Percentiles rank a stretch among this genome's conserved stretches.
Conservation (phyloP, 2,888 invertebrate species). For the Sepiola atlantica region DNA sequence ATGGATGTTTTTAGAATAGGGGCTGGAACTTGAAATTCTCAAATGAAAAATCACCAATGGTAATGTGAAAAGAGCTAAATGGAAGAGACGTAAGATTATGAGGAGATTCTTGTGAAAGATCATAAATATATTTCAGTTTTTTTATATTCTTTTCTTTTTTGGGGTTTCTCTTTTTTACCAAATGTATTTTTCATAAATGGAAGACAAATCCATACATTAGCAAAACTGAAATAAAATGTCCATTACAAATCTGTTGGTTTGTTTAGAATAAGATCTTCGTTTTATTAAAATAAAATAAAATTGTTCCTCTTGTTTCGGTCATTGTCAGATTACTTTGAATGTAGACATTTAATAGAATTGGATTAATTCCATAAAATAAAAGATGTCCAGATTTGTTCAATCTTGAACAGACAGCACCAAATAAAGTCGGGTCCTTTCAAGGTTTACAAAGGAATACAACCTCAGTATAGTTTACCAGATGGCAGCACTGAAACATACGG, state of each 20-base stretch:
- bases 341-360: conserved; percentile 19
- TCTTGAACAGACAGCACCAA: conserved; percentile 21
- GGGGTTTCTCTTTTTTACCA: not conserved
- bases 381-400: not conserved
- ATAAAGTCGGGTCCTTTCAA: not conserved
- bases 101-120: not conserved
- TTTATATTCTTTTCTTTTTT: not conserved
- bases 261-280: not conserved
- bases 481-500: conserved; percentile 23
- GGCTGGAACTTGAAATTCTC: not conserved
- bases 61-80: not conserved
- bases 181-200: not conserved
- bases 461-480: not conserved
- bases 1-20: not conserved
- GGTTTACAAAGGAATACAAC: conserved; percentile 32
- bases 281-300: not conserved
- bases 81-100: not conserved
- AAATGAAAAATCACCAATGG: not conserved
- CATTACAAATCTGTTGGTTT: not conserved
- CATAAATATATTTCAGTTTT: not conserved
- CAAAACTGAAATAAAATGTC: not conserved
- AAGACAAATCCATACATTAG: not conserved
- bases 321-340: conserved; percentile 20
- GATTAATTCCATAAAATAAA: not conserved
- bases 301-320: not conserved